Evolutionary conservation across 1,140 invertebrate genomes (phyloP), one percentile per base, ranked within the genome.

Genomic region (Hetaerina americana): DNA sequence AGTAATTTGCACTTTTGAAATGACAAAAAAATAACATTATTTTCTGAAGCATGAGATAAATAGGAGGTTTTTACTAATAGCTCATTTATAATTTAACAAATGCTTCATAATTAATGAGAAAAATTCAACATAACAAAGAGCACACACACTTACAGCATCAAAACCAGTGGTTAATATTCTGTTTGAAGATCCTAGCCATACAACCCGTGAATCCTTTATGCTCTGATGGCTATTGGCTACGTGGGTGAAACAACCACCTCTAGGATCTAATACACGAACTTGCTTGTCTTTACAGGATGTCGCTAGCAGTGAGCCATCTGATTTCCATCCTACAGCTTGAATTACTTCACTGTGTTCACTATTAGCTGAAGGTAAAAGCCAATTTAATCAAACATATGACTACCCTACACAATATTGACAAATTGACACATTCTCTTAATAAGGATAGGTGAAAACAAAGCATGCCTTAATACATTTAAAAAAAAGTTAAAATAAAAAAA

Each of bases 121-220:
- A n/a, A n/a, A n/a, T n/a, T n/a, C n/a, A n/a, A n/a, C n/a, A n/a
- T n/a, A n/a, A n/a, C n/a, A n/a, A n/a, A n/a, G n/a, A n/a, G n/a
- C n/a, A n/a, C n/a, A n/a, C n/a, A n/a, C n/a, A 73, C 80, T 78
- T 80, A 86, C 85, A 69, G 77, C 77, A 76, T 81, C 80, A 78
- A 86, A 84, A 77, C 89, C 90, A 72, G 94, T 95, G 3, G 93
- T 94, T 0, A 96, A 78, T 73, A 97, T 88, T 75, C 87, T 86
- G 40, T 92, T 88, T 72, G 87, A 88, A 75, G 93, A 89, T 22
- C 92, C 93, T 0, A 97, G 81, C 93, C 94, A 97, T 0, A 94
- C 88, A 0, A 95, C 86, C 71, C 94, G 83, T 0, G 93, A 95
- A 78, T 97, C 95, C 81, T 95, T 95, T 68, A 95, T 91, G 77